phyloP scores from a whole-genome alignment of 2,888 invertebrate genomes.

The Mantis religiosa region DNA sequence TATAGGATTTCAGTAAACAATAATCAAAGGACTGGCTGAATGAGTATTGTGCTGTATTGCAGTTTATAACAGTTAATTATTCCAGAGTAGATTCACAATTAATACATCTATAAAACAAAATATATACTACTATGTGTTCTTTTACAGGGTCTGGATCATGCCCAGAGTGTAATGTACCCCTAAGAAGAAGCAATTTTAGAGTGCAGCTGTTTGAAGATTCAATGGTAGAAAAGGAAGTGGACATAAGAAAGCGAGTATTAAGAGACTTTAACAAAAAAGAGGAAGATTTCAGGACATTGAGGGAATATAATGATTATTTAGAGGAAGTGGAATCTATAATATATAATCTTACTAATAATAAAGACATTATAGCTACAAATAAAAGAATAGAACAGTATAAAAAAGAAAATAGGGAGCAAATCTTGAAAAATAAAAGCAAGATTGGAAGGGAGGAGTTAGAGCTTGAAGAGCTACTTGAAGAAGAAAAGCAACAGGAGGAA shows the following conservation, averaged over 20 bases:
- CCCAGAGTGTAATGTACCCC: slow-evolving; percentile 85
- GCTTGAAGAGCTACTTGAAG: slow-evolving; percentile 77
- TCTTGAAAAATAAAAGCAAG: slow-evolving; percentile 73
- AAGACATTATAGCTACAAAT: slow-evolving; percentile 83
- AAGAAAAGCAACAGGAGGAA: slow-evolving; percentile 75
- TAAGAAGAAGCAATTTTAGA: slow-evolving; percentile 85
- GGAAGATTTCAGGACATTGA: slow-evolving; percentile 79
- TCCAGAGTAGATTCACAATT: too few relatives aligned
- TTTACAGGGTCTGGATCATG: slow-evolving; percentile 83
- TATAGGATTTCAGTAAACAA: too few relatives aligned
- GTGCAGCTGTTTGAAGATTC: slow-evolving; percentile 96
- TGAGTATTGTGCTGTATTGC: too few relatives aligned
- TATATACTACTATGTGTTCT: neutral
- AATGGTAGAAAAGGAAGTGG: slow-evolving; percentile 94
- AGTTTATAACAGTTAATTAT: too few relatives aligned
- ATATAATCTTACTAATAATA: slow-evolving; percentile 84
- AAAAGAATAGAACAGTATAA: slow-evolving; percentile 88
- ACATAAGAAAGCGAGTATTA: slow-evolving; percentile 83
- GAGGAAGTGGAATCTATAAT: slow-evolving; percentile 92
- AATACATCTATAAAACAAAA: too few relatives aligned
- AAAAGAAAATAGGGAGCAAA: slow-evolving; percentile 81
- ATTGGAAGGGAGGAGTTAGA: slow-evolving; percentile 78
- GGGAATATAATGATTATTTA: slow-evolving; percentile 92
- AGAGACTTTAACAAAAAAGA: slow-evolving; percentile 92
- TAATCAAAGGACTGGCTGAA: too few relatives aligned